A percentile compares a stretch with the other conserved stretches of the same genome.
These are phyloP conservation scores for Steinernema khuongi DNA, from an alignment of 1,140 invertebrate species.

Conservation along the genomic window DNA sequence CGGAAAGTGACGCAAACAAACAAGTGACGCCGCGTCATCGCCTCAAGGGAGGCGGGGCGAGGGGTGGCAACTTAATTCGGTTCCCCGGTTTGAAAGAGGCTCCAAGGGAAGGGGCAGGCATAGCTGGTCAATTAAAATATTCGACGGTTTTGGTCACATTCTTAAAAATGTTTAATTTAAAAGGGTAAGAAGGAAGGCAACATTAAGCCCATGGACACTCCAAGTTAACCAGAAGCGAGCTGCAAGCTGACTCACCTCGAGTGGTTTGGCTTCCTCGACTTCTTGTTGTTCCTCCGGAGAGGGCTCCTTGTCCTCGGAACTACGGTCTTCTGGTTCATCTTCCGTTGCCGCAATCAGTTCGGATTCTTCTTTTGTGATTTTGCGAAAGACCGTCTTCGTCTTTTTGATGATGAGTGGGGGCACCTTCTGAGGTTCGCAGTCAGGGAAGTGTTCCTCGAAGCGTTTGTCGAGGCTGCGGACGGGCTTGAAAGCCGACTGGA, in stretches of 20 bases:
- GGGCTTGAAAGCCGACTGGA: not conserved
- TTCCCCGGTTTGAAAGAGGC: not conserved
- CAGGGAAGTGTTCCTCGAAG: not conserved
- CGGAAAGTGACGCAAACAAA: not conserved
- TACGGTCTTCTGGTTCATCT: not conserved
- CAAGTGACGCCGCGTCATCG: too few relatives aligned
- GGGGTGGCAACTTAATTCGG: not conserved
- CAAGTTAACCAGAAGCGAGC: too few relatives aligned
- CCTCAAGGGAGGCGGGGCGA: not conserved
- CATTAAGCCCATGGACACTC: too few relatives aligned
- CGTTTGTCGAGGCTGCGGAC: not conserved
- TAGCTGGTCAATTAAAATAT: too few relatives aligned
- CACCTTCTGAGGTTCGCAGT: not conserved
- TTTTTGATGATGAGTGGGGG: not conserved
- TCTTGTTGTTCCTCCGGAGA: not conserved
- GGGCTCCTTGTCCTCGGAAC: not conserved
- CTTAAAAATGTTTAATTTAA: not conserved
- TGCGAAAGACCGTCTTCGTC: not conserved
- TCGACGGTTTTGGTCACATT: not conserved
- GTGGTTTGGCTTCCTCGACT: not conserved
- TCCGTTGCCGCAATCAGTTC: not conserved
- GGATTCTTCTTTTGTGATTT: conserved; percentile 7
- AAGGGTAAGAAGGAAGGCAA: too few relatives aligned
- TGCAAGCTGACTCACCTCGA: too few relatives aligned
- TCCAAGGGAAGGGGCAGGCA: too few relatives aligned